Percentiles rank a stretch among this genome's conserved stretches.
Evolutionary conservation across 2,888 invertebrate genomes (phyloP).

Genomic region (Thyatira batis): DNA sequence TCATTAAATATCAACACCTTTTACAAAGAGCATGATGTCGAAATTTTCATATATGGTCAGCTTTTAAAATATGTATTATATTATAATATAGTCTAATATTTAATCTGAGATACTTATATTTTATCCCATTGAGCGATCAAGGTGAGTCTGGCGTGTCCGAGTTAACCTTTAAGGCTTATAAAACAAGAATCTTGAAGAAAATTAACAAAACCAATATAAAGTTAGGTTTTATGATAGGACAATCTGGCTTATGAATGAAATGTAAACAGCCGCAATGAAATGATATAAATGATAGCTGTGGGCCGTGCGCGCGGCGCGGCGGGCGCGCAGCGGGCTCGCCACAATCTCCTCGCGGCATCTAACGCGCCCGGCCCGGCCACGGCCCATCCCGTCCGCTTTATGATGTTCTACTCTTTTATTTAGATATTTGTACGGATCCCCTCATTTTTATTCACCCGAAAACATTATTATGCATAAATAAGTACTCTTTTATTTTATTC

Average conservation of each 20-base stretch:
- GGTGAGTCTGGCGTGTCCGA: neutral
- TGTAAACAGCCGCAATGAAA: slow-evolving; percentile 78
- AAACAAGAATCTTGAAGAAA: slow-evolving; percentile 10
- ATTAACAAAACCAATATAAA: slow-evolving; percentile 45
- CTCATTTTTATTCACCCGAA: slow-evolving; percentile 76
- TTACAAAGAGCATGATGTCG: slow-evolving; percentile 7
- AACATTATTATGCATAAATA: slow-evolving; percentile 78
- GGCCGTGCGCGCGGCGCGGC: no score
- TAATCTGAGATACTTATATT: no score
- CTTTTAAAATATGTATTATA: neutral
- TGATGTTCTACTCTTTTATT: slow-evolving; percentile 74
- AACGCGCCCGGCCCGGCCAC: slow-evolving; percentile 31
- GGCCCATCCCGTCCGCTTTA: slow-evolving; percentile 56
- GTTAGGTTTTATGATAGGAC: slow-evolving; percentile 57
- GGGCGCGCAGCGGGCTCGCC: slow-evolving; percentile 42
- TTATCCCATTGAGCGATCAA: neutral
- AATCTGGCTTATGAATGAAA: slow-evolving; percentile 75
- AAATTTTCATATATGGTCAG: neutral
- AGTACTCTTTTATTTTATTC: slow-evolving; percentile 75
- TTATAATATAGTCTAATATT: no score
- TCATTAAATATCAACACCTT: slow-evolving; percentile 41
- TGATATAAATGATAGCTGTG: slow-evolving; percentile 74
- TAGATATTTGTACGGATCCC: slow-evolving; percentile 74
- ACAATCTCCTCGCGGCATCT: slow-evolving; percentile 76
- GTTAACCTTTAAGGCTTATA: neutral